phyloP scores from a whole-genome alignment of 2,797 vertebrate genomes.

The Anniella stebbinsi region DNA sequence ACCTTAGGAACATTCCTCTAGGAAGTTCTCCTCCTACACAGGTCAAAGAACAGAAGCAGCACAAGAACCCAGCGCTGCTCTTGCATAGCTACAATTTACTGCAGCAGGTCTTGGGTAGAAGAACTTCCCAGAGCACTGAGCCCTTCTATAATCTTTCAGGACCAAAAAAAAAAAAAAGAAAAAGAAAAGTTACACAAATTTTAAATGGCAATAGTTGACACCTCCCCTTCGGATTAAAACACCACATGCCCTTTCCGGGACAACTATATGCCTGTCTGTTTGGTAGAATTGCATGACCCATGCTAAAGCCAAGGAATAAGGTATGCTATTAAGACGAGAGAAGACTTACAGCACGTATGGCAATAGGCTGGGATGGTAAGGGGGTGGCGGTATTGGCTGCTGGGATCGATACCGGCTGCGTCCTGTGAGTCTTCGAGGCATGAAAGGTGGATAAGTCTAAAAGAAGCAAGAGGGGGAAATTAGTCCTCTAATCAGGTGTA shows the following conservation, averaged over 20 bases:
- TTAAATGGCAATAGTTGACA: neutral
- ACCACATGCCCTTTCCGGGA: too few relatives aligned
- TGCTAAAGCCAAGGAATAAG: neutral
- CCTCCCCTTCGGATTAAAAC: neutral
- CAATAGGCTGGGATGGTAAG: constrained; percentile 95
- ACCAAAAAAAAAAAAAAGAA: too few relatives aligned
- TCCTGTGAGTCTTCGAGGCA: constrained; percentile 93
- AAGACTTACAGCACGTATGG: constrained; percentile 96
- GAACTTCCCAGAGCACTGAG: neutral
- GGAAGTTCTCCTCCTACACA: neutral
- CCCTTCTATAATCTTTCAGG: neutral
- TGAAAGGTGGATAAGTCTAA: constrained; percentile 94
- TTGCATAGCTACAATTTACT: too few relatives aligned
- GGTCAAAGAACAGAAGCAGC: neutral
- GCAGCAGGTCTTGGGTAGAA: too few relatives aligned
- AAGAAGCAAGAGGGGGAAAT: constrained; percentile 59
- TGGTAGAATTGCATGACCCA: neutral
- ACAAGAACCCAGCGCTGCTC: neutral
- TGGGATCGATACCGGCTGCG: constrained; percentile 93
- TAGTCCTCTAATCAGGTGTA: neutral
- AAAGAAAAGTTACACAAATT: neutral
- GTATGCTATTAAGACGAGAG: neutral
- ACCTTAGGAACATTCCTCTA: neutral
- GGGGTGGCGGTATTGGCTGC: constrained; percentile 91
- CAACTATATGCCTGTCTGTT: neutral